Evolutionary conservation across 2,113 vertebrate species (phyloP), one percentile per base, ranked within the genome.

Genomic region (Engraulis encrasicolus): DNA sequence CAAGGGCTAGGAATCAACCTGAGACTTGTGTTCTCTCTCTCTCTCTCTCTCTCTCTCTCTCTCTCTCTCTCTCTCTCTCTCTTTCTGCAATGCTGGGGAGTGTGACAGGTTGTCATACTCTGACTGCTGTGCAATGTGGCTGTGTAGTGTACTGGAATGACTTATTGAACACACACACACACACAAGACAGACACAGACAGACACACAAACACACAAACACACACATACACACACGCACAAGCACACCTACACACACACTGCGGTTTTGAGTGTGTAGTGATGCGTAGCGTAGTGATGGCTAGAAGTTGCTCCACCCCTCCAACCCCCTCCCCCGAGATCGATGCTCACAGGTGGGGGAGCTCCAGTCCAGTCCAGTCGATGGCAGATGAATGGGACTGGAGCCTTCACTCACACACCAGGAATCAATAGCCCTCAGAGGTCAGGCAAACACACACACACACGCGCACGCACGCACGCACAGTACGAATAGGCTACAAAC

Each of bases 341-440:
- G 58, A 66, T 31, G 58, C 58, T 66, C 58, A 66, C 58, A 66
- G 58, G 58, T 66, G 58, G 58, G n/a, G 58, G 58, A 66, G 58
- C 6, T 14, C 58, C n/a, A 31, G 58, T 66, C 58, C 23, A 66
- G 1, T 14, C 58, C n/a, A 31, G 58, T 66, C 58, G 14, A 66
- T 66, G 31, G n/a, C 58, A 66, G 7, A 66, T 31, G 58, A 66
- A 66, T 66, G 58, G 31, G 23, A 66, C 58, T 27, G 23, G n/a
- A 66, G 58, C 20, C 58, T 66, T 66, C 58, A 27, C 27, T 66
- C 27, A 9, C 27, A 9, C 58, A n/a, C 23, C 58, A 27, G 12
- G n/a, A n/a, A 66, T 66, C 58, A 66, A 23, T 66, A 66, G 1
- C 20, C 58, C 23, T 66, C 58, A 66, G 58, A 66, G 58, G 58